phyloP scores from a whole-genome alignment of 1,140 invertebrate genomes.

The Pygmarrhopalites habei region DNA sequence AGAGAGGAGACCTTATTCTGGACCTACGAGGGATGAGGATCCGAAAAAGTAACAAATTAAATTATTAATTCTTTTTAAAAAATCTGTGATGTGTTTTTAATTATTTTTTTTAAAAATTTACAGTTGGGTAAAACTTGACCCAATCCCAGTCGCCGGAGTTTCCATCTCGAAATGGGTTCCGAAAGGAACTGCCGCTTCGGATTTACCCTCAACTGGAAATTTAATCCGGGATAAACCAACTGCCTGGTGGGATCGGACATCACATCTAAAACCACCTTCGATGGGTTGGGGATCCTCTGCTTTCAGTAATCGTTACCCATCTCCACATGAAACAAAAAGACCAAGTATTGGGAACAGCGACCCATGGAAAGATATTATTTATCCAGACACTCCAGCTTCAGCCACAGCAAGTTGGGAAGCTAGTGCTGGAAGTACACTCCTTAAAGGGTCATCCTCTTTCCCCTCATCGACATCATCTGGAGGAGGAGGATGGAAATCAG shows the following conservation, averaged over 20 bases:
- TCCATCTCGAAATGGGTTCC: slow-evolving; percentile 39
- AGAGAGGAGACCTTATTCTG: not conserved
- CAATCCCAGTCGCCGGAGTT: slow-evolving; percentile 35
- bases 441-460: slow-evolving; percentile 19
- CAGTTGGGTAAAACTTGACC: slow-evolving; percentile 39
- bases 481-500: not conserved
- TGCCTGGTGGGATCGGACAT: slow-evolving; percentile 32
- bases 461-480: slow-evolving; percentile 11
- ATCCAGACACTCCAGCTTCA: slow-evolving; percentile 32
- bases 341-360: slow-evolving; percentile 13
- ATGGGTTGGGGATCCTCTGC: slow-evolving; percentile 8
- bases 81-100: too few species aligned
- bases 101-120: too few species aligned
- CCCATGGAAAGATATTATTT: slow-evolving; percentile 38
- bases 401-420: slow-evolving; percentile 38
- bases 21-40: slow-evolving; percentile 22
- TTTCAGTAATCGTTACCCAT: slow-evolving; percentile 2
- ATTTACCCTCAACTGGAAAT: slow-evolving; percentile 36
- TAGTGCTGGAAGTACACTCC: not conserved
- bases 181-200: slow-evolving; percentile 30
- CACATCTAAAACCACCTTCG: slow-evolving; percentile 5
- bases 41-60: too few species aligned
- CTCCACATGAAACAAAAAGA: slow-evolving; percentile 9
- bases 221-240: slow-evolving; percentile 20
- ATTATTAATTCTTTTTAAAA: too few species aligned